Base-by-base conservation (phyloP, 2,888 invertebrate genomes). In the Lottia scabra region DNA sequence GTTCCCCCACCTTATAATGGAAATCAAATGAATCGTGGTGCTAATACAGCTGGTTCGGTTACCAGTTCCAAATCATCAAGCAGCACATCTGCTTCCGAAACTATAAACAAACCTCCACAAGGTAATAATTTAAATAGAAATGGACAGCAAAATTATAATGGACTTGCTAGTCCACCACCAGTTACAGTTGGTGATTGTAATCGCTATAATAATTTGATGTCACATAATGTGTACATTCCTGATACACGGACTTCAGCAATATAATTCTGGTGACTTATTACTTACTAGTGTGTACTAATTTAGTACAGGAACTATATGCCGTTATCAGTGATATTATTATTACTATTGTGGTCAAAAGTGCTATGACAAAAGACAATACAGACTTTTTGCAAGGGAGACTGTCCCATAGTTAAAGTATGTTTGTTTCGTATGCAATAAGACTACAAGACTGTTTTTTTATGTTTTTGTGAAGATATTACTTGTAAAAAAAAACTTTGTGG, bases 21-120 rank as follows among this genome's bases (percentile, higher is more conserved):
- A 19, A 78, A 74, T 70, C 70, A 69, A 67, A 67, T 67, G 74
- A 68, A 68, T 67, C 68, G 73, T 68, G 70, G 74, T 73, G 67
- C 74, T 72, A 8, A 80, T 79, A 71, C 80, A 30, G 85, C 87
- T 8, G 86, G 84, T 23, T 88, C 87, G 19, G 81, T 85, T 19
- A 83, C 85, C 63, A 87, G 87, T 78, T 83, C 85, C 46, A 83
- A 83, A 70, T 87, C 87, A 48, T 84, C 86, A 15, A 80, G 78
- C 44, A 87, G 86, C 77, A 82, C 83, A 23, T 71, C 78, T 46
- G 64, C 38, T 13, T 23, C 45, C 13, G 65, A 68, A 43, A 68
- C 65, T 0, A 62, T 62, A 43, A 56, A 65, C 0, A n/a, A 19
- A 27, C 65, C 48, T 19, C 56, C 19, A 56, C 56, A 56, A 56